Base-by-base conservation (phyloP, 2,888 invertebrate species). In the Carabus problematicus region DNA sequence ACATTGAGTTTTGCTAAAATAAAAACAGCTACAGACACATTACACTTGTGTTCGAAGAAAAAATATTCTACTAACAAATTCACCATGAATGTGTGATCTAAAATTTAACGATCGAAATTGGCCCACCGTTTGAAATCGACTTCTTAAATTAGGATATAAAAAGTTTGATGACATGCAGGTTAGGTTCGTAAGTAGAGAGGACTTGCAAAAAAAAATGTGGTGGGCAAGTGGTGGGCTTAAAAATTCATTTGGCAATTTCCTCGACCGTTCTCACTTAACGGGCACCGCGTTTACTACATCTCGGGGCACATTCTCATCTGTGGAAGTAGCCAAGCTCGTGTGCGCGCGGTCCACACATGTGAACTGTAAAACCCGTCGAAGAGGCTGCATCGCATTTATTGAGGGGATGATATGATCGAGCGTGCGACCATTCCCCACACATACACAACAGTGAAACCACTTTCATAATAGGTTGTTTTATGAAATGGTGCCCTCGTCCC, bases 391-490 rank as follows among this genome's bases (percentile, higher is more conserved):
- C 29, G 29, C 29, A 29, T 29, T 29, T 29, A 6, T 29, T n/a
- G n/a, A 6, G 29, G 29, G 6, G 29, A 29, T 29, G 29, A 3
- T 29, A 29, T 29, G 29, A 29, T 29, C 29, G 29, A 29, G 29
- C 29, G 29, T 29, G 29, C 29, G 29, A 29, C 3, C 29, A 3
- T 29, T 29, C 29, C n/a, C n/a, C n/a, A n/a, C n/a, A n/a, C n/a
- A n/a, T n/a, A 29, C 6, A 29, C 29, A 29, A 6, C 29, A 29
- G 2, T 6, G 6, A 6, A 29, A 29, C 29, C 29, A 29, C 29
- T 29, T 29, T 29, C 29, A 62, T 62, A 62, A 62, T 62, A 47
- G 49, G 62, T 49, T 62, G 47, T 49, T 62, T 49, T 62, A 62
- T 62, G 62, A 62, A 62, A 62, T 62, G 62, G 49, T n/a, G 47